These are phyloP conservation scores for Mastigias papua DNA, from an alignment of 30 jellyfish, hydroid and myxozoan species.

Conservation along the genomic window DNA sequence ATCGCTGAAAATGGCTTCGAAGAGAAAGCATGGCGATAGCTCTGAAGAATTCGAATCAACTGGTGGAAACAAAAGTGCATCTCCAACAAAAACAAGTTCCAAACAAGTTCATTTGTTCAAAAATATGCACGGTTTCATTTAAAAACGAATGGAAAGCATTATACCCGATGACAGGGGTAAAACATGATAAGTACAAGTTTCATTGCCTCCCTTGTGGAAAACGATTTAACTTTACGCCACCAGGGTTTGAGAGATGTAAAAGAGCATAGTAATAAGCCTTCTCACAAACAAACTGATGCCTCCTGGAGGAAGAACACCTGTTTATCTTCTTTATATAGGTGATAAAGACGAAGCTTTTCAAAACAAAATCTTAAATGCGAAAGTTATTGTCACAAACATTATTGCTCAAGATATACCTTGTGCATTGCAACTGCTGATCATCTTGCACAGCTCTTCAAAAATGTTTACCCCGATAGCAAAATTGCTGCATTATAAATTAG, in stretches of 20 bases:
- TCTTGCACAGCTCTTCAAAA: background rate
- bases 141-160: constrained; percentile 25
- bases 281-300: constrained; percentile 49
- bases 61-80: background rate
- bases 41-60: background rate
- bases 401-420: constrained; percentile 18
- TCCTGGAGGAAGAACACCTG: constrained; percentile 52
- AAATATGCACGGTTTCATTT: background rate
- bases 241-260: constrained; percentile 61
- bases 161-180: constrained; percentile 9
- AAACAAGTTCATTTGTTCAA: background rate
- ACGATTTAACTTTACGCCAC: constrained; percentile 24
- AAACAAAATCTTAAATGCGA: constrained; percentile 26
- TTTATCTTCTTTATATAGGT: constrained; percentile 36
- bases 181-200: constrained; percentile 25
- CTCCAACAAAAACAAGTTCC: background rate
- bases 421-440: constrained; percentile 21
- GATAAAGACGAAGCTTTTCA: constrained; percentile 28
- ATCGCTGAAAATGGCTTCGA: no score
- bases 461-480: background rate
- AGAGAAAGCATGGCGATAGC: background rate
- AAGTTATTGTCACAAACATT: background rate
- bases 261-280: constrained; percentile 33
- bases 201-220: constrained; percentile 45
- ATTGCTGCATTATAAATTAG: background rate